These are phyloP conservation scores for Spondyliosoma cantharus DNA, from an alignment of 2,797 vertebrate genomes.

Conservation along the genomic window DNA sequence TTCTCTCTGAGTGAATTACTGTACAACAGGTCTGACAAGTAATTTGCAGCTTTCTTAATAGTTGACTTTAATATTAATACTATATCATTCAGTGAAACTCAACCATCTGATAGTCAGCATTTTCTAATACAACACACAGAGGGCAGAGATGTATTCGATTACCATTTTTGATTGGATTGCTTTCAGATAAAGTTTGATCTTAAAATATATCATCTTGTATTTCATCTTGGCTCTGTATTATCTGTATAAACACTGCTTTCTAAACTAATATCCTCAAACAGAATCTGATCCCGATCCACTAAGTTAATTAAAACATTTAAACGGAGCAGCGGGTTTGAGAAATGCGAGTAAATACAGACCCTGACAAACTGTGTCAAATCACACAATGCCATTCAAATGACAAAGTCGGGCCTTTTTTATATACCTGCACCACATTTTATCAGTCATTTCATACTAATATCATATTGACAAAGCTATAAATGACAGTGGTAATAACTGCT, in stretches of 20 bases:
- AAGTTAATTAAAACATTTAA: slow-evolving; percentile 72
- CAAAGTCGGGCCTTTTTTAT: neutral
- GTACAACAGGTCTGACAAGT: slow-evolving; percentile 19
- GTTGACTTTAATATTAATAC: slow-evolving; percentile 16
- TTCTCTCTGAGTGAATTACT: slow-evolving; percentile 27
- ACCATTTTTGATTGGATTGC: slow-evolving; percentile 74
- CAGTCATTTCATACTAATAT: neutral
- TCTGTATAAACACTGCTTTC: slow-evolving; percentile 65
- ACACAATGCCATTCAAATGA: neutral
- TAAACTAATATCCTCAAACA: slow-evolving; percentile 50
- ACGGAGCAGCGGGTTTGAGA: slow-evolving; percentile 38
- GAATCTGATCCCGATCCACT: slow-evolving; percentile 70
- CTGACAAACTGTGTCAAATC: slow-evolving; percentile 28
- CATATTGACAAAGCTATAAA: slow-evolving; percentile 1
- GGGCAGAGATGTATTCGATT: slow-evolving; percentile 54
- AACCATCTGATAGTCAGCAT: neutral
- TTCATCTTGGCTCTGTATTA: slow-evolving; percentile 69
- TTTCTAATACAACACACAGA: slow-evolving; percentile 23
- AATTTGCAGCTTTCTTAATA: slow-evolving; percentile 36
- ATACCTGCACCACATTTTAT: neutral
- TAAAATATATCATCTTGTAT: slow-evolving; percentile 61
- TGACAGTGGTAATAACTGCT: neutral
- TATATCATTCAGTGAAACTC: slow-evolving; percentile 37
- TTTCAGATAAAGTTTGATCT: slow-evolving; percentile 77
- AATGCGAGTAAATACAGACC: slow-evolving; percentile 32